Evolutionary conservation across 2,113 vertebrate genomes (phyloP).

Genomic region (Columba livia): DNA sequence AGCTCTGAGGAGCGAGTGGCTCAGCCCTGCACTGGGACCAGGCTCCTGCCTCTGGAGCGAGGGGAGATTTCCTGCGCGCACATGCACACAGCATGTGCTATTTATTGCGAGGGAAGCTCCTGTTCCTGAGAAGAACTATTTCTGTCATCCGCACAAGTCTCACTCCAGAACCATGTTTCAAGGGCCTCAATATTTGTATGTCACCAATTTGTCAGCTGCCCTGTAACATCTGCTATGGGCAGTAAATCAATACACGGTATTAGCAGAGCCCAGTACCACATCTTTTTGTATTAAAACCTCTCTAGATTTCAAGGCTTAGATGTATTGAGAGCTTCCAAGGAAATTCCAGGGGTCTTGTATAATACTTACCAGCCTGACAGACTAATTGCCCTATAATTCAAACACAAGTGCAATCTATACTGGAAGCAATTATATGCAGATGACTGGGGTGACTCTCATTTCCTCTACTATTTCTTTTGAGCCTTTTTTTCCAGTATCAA

Average conservation of each 20-base stretch:
- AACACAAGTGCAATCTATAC: constrained; percentile 14
- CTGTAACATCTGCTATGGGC: neutral
- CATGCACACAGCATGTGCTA: neutral
- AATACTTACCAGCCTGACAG: constrained; percentile 21
- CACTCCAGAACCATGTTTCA: neutral
- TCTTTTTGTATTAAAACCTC: neutral
- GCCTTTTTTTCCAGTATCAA: constrained; percentile 11
- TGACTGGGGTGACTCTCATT: constrained; percentile 23
- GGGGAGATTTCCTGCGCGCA: neutral
- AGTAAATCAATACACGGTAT: neutral
- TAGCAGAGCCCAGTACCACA: neutral
- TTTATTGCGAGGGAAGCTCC: neutral
- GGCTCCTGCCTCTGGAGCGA: rapidly evolving
- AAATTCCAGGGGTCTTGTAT: constrained; percentile 29
- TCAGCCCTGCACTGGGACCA: neutral
- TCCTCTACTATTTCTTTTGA: neutral
- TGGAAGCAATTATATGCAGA: neutral
- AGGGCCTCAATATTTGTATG: neutral
- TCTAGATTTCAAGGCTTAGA: neutral
- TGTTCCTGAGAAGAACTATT: neutral
- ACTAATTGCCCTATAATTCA: constrained; percentile 49
- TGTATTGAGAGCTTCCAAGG: neutral
- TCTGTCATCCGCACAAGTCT: neutral
- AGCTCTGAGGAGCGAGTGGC: neutral
- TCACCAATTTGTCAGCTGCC: neutral